Evolutionary conservation across 2,113 vertebrate species (phyloP).

Genomic region (Pyxicephalus adspersus): DNA sequence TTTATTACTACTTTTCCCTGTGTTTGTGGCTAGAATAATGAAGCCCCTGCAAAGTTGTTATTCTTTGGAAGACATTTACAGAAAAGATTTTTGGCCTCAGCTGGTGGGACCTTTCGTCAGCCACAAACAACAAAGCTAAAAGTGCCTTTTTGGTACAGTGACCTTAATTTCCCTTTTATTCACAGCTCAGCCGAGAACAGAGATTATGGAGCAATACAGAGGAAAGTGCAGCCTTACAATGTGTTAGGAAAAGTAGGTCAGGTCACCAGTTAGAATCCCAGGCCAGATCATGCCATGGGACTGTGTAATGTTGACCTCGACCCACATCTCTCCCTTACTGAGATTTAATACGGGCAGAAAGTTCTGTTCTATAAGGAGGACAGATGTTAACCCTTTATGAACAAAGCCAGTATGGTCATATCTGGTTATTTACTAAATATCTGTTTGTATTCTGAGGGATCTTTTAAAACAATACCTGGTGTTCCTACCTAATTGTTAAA

Average conservation of each 20-base stretch:
- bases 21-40: too few relatives aligned
- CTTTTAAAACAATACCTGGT: too few relatives aligned
- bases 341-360: background rate
- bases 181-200: background rate
- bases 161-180: constrained; percentile 31
- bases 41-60: background rate
- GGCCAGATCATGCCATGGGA: background rate
- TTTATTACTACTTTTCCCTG: too few relatives aligned
- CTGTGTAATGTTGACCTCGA: background rate
- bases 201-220: constrained; percentile 2
- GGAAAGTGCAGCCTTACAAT: constrained; percentile 23
- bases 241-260: constrained; percentile 39
- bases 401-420: too few relatives aligned
- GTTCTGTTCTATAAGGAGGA: too few relatives aligned
- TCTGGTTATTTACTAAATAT: too few relatives aligned
- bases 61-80: background rate
- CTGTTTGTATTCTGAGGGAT: too few relatives aligned
- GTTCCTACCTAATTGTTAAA: too few relatives aligned
- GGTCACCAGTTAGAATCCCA: background rate
- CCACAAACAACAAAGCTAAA: background rate
- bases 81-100: too few relatives aligned
- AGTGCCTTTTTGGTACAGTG: constrained; percentile 17
- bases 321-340: too few relatives aligned
- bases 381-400: background rate
- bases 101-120: background rate